Evolutionary conservation across 2,888 invertebrate genomes (phyloP).

Genomic region (Agrypnus murinus): DNA sequence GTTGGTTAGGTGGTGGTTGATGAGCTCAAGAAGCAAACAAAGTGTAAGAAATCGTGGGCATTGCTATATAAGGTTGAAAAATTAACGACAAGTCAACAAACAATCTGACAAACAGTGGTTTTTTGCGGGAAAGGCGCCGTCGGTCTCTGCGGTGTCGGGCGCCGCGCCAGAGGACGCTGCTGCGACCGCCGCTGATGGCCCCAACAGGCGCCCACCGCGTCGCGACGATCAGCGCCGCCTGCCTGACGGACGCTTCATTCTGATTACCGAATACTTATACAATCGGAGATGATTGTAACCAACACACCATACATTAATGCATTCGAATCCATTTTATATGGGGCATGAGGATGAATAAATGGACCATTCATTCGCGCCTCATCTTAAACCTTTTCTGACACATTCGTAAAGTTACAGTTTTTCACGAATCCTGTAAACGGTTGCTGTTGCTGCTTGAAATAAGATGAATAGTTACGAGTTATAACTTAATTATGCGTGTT

Average conservation of each 20-base stretch:
- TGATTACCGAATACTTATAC: conserved; percentile 65
- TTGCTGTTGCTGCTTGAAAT: too few relatives aligned
- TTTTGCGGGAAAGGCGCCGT: conserved; percentile 62
- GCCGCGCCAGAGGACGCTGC: conserved; percentile 71
- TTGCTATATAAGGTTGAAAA: conserved; percentile 57
- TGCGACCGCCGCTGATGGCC: conserved; percentile 72
- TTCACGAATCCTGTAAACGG: too few relatives aligned
- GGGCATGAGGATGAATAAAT: conserved; percentile 26
- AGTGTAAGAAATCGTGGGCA: conserved; percentile 52
- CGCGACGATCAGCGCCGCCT: conserved; percentile 65
- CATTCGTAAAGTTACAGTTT: conserved; percentile 18
- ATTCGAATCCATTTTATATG: conserved; percentile 57
- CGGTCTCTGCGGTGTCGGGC: conserved; percentile 65
- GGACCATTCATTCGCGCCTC: conserved; percentile 22
- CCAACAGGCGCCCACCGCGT: conserved; percentile 74
- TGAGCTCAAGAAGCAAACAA: conserved; percentile 48
- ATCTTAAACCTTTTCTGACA: background rate
- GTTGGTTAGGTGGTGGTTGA: conserved; percentile 14
- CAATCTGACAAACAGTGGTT: conserved; percentile 66
- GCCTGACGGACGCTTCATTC: conserved; percentile 64
- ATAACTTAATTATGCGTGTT: background rate
- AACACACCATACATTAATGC: conserved; percentile 61
- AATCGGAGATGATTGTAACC: conserved; percentile 64
- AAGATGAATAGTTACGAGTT: too few relatives aligned
- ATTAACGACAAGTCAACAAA: conserved; percentile 68